These are phyloP conservation scores for Cyrtorhinus lividipennis DNA, from an alignment of 1,140 invertebrate species.

Conservation along the genomic window DNA sequence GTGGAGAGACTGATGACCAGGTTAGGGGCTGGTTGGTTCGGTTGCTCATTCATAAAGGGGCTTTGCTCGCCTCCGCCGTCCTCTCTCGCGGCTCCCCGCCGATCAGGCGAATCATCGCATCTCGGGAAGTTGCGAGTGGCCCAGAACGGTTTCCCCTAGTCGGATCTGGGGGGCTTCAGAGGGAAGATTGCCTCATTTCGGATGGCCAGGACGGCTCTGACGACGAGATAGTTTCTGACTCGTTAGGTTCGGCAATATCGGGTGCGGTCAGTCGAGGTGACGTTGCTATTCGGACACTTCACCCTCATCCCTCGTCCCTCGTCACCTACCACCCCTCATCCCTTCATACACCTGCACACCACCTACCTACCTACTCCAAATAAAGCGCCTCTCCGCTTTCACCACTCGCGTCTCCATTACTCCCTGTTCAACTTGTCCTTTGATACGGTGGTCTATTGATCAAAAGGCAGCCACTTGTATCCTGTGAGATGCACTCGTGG, in stretches of 20 bases:
- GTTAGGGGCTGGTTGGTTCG: not conserved
- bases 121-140: not conserved
- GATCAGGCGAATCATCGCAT: not conserved
- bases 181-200: not conserved
- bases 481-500: not conserved
- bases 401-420: not conserved
- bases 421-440: not conserved
- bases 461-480: not conserved
- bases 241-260: not conserved
- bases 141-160: not conserved
- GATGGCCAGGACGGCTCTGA: not conserved
- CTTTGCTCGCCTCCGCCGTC: too few relatives aligned
- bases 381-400: too few relatives aligned
- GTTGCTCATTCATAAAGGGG: not conserved
- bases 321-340: too few relatives aligned
- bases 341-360: too few relatives aligned
- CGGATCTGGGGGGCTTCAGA: not conserved
- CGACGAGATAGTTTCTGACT: not conserved
- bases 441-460: not conserved
- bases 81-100: not conserved
- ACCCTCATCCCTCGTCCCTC: too few relatives aligned
- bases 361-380: too few relatives aligned
- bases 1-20: not conserved
- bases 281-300: too few relatives aligned
- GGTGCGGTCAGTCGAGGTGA: not conserved